Evolutionary conservation across 2,797 vertebrate genomes (phyloP).

Genomic region (Coluber constrictor): DNA sequence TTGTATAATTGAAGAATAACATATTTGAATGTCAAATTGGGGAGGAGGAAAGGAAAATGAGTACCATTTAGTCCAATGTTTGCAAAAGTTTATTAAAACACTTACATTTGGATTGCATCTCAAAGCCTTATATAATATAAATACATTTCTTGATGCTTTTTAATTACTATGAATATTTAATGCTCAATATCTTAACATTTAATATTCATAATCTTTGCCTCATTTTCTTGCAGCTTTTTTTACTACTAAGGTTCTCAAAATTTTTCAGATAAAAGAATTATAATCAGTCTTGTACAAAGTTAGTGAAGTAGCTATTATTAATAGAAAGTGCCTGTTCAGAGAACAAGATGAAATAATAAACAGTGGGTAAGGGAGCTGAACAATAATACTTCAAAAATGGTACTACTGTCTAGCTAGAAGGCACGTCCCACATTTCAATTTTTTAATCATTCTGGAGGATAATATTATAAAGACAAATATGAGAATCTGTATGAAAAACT

Average conservation of each 20-base stretch:
- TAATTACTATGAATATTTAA: not conserved
- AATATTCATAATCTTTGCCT: not conserved
- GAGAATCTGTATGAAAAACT: not conserved
- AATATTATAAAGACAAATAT: not conserved
- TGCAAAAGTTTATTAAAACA: constrained; percentile 14
- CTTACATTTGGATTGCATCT: constrained; percentile 51
- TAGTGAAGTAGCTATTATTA: not conserved
- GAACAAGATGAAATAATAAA: too few relatives aligned
- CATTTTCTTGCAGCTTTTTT: not conserved
- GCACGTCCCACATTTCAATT: not conserved
- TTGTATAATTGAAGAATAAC: not conserved
- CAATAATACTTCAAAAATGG: not conserved
- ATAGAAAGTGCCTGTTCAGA: not conserved
- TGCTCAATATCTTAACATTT: not conserved
- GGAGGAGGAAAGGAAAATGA: accelerated
- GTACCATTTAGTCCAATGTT: not conserved
- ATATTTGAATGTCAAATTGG: not conserved
- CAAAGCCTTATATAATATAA: constrained; percentile 33
- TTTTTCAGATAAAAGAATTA: not conserved
- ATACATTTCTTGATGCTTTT: constrained; percentile 14
- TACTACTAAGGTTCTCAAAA: constrained; percentile 30
- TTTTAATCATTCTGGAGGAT: not conserved
- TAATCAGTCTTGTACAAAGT: not conserved
- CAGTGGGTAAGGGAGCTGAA: not conserved
- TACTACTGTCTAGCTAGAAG: not conserved